phyloP scores from a whole-genome alignment of 2,797 vertebrate species.

The Acridotheres tristis region DNA sequence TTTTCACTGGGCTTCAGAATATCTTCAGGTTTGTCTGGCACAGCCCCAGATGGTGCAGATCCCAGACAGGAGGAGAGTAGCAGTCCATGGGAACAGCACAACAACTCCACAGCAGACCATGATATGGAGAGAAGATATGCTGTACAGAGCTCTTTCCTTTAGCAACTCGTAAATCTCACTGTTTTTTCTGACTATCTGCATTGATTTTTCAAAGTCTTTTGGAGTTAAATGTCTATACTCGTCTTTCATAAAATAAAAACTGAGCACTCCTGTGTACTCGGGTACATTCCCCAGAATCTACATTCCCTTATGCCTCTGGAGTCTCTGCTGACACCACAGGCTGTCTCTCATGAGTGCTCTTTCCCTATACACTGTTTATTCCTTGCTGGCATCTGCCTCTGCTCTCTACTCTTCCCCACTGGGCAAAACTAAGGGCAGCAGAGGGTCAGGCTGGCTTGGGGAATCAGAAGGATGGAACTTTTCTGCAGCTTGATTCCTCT shows the following conservation, averaged over 20 bases:
- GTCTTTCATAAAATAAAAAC: background rate
- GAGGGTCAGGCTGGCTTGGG: background rate
- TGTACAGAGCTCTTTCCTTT: background rate
- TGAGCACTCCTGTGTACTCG: background rate
- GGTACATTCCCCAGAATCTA: background rate
- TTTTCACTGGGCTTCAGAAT: background rate
- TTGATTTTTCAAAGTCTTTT: background rate
- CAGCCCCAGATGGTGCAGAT: background rate
- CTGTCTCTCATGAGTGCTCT: background rate
- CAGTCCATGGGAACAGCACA: background rate
- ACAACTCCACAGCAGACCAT: accelerated
- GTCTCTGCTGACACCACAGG: background rate
- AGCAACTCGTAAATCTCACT: background rate
- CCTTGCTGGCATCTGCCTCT: background rate
- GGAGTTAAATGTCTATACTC: background rate
- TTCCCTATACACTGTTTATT: background rate
- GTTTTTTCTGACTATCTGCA: background rate
- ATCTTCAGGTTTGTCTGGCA: background rate
- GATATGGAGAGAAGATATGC: background rate
- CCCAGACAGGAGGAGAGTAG: background rate
- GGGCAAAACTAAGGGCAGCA: background rate
- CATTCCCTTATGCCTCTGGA: background rate
- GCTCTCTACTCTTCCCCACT: background rate
- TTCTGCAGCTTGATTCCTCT: background rate
- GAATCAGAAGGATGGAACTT: background rate